Conservation (phyloP, 2,113 vertebrate species). For the Oreochromis aureus region DNA sequence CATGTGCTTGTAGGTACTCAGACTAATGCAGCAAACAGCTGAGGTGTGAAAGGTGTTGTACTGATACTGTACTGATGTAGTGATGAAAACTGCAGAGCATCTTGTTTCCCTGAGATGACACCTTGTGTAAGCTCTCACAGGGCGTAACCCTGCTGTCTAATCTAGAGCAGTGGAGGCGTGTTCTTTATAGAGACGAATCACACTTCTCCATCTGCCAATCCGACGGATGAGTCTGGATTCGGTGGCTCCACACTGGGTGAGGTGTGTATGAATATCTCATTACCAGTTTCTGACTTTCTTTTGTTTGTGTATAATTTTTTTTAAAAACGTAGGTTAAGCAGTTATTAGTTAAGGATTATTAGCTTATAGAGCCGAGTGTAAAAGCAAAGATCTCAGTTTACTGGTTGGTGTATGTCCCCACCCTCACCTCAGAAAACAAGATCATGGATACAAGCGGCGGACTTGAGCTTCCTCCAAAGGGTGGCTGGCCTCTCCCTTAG, state of each 20-base stretch:
- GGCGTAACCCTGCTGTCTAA: neutral
- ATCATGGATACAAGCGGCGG: neutral
- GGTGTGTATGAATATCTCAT: neutral
- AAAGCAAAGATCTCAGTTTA: neutral
- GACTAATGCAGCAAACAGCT: rapidly evolving
- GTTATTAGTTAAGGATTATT: neutral
- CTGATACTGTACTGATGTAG: neutral
- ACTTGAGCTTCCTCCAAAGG: neutral
- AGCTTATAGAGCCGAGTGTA: neutral
- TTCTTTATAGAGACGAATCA: rapidly evolving
- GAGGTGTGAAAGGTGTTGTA: rapidly evolving
- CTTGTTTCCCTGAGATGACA: neutral
- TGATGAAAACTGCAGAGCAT: rapidly evolving
- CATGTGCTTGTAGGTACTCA: neutral
- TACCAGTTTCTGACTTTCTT: neutral
- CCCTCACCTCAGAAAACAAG: neutral
- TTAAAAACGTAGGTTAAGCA: neutral
- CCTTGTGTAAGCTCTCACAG: neutral
- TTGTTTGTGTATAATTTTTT: rapidly evolving
- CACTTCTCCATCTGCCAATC: neutral
- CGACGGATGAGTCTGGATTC: rapidly evolving
- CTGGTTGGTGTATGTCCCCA: rapidly evolving
- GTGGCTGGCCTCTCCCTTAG: neutral
- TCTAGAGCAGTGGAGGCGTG: neutral
- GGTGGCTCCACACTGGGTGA: rapidly evolving